A percentile compares a stretch with the other conserved stretches of the same genome.
These are phyloP conservation scores for Manis pentadactyla DNA, from an alignment of 2,797 vertebrate species.

Conservation along the genomic window DNA sequence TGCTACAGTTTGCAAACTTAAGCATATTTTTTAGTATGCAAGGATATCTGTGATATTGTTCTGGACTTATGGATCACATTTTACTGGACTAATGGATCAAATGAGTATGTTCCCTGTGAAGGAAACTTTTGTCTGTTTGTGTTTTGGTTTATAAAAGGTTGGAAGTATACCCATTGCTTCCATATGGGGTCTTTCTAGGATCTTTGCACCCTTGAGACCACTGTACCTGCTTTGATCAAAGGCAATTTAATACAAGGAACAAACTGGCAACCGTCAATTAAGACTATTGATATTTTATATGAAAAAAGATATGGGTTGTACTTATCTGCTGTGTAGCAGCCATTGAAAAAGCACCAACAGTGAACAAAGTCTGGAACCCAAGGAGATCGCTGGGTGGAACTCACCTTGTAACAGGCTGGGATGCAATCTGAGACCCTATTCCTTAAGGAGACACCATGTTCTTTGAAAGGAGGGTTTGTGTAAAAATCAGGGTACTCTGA, in stretches of 20 bases:
- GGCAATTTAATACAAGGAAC: neutral
- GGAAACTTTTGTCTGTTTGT: neutral
- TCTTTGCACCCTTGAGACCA: neutral
- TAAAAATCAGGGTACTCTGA: slow-evolving; percentile 27
- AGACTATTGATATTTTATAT: neutral
- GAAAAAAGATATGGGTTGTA: neutral
- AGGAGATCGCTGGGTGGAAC: neutral
- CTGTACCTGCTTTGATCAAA: neutral
- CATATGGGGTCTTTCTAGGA: neutral
- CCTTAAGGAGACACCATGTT: neutral
- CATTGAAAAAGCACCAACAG: neutral
- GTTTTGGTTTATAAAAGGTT: neutral
- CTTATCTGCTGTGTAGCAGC: neutral
- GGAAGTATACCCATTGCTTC: neutral
- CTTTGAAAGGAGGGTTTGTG: neutral
- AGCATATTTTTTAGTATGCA: neutral
- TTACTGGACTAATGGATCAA: neutral
- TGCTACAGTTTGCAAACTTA: neutral
- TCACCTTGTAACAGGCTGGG: neutral
- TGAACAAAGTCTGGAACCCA: neutral
- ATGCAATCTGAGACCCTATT: neutral
- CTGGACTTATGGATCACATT: neutral
- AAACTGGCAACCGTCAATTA: neutral
- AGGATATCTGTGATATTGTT: neutral
- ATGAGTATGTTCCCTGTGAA: neutral